phyloP scores from a whole-genome alignment of 2,888 invertebrate species.

The Sarcophaga carnaria region DNA sequence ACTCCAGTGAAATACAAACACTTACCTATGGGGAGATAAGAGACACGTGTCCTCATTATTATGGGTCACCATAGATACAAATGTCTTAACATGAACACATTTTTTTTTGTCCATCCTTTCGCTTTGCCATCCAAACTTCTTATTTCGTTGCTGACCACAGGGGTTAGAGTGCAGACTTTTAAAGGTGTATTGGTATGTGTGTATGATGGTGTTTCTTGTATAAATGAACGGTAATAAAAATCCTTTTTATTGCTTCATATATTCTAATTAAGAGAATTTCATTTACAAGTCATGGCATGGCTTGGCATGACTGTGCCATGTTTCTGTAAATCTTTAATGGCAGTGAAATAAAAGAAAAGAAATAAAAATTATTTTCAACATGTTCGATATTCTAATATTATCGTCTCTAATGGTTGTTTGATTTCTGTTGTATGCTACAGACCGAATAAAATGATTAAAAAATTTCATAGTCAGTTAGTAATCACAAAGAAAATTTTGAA shows the following conservation, averaged over 20 bases:
- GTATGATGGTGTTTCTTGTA: not conserved
- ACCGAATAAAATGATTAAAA: too few relatives aligned
- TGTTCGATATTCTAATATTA: slow-evolving; percentile 33
- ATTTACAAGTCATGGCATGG: slow-evolving; percentile 54
- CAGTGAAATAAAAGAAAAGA: not conserved
- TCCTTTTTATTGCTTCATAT: slow-evolving; percentile 74
- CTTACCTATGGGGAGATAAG: slow-evolving; percentile 10
- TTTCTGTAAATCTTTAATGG: slow-evolving; percentile 31
- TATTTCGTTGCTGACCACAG: not conserved
- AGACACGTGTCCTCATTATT: slow-evolving; percentile 59
- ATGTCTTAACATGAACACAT: slow-evolving; percentile 18
- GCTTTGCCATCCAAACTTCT: slow-evolving; percentile 25
- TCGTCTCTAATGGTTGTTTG: slow-evolving; percentile 39
- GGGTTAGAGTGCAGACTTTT: not conserved
- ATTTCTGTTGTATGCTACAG: slow-evolving; percentile 5
- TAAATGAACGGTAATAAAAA: slow-evolving; percentile 70
- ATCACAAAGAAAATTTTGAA: too few relatives aligned
- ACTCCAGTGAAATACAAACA: not conserved
- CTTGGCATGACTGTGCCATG: slow-evolving; percentile 1
- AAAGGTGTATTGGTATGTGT: not conserved
- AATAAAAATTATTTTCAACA: not conserved
- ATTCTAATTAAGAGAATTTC: slow-evolving; percentile 76
- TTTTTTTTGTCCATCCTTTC: slow-evolving; percentile 18
- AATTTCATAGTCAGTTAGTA: too few relatives aligned
- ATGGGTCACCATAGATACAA: slow-evolving; percentile 53